These are phyloP conservation scores for Cricetomys ansorgei DNA, from an alignment of 2,113 vertebrate species.

Conservation along the genomic window DNA sequence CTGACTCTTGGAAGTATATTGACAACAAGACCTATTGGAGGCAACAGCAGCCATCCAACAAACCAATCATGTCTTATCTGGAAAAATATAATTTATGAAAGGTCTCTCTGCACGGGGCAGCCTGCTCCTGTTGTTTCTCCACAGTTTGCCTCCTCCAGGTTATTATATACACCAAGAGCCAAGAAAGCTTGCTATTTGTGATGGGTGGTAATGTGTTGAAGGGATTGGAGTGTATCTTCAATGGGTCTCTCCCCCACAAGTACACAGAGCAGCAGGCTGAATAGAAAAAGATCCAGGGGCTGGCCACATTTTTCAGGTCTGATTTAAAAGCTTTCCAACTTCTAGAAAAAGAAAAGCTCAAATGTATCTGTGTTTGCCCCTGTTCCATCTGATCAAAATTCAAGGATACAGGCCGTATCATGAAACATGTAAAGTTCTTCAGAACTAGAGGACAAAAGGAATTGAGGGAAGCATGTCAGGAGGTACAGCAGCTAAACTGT, in stretches of 20 bases:
- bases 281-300: neutral
- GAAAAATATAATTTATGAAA: constrained; percentile 39
- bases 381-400: constrained; percentile 58
- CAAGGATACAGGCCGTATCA: neutral
- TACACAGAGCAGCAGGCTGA: neutral
- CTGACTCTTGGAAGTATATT: neutral
- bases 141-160: constrained; percentile 30
- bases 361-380: constrained; percentile 41
- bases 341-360: constrained; percentile 23
- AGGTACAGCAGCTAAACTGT: neutral
- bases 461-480: neutral
- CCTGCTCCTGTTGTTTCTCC: neutral
- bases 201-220: neutral
- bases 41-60: neutral
- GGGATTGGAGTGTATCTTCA: neutral
- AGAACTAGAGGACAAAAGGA: neutral
- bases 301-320: neutral
- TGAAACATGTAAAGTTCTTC: constrained; percentile 26
- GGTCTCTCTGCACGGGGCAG: neutral
- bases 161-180: constrained; percentile 31
- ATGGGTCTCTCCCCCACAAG: neutral
- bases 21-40: neutral
- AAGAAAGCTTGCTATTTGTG: constrained; percentile 57
- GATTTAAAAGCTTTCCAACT: constrained; percentile 52
- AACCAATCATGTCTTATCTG: neutral